Conservation (phyloP, 1,140 invertebrate species). For the Rhagoletis zephyria region DNA sequence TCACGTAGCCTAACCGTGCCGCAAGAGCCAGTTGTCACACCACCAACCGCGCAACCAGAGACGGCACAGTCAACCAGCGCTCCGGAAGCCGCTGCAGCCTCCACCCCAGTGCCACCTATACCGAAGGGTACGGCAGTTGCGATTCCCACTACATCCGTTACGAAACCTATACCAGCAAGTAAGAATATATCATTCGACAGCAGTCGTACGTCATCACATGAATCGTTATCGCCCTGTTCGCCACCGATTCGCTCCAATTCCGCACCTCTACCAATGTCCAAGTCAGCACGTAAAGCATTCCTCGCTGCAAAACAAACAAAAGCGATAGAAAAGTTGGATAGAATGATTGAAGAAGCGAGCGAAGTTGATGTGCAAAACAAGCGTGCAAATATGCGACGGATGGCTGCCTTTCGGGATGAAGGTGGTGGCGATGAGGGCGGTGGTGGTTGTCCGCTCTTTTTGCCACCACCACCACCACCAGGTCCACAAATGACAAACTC, state of each 20-base stretch:
- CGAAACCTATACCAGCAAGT: background rate
- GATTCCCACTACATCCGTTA: background rate
- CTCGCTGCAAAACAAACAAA: slow-evolving; percentile 71
- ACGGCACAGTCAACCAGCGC: background rate
- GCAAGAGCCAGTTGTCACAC: slow-evolving; percentile 32
- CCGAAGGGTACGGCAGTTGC: slow-evolving; percentile 54
- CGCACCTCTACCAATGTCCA: slow-evolving; percentile 67
- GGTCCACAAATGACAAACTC: slow-evolving; percentile 64
- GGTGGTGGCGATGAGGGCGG: slow-evolving; percentile 58
- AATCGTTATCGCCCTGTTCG: slow-evolving; percentile 68
- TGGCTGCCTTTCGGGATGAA: slow-evolving; percentile 10
- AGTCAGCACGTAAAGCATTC: slow-evolving; percentile 70
- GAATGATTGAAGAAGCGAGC: slow-evolving; percentile 72
- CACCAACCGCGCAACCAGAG: slow-evolving; percentile 54
- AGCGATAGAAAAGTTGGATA: slow-evolving; percentile 71
- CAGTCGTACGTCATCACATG: slow-evolving; percentile 61
- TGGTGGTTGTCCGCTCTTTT: slow-evolving; percentile 67
- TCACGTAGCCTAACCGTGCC: slow-evolving; percentile 64
- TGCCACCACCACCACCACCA: slow-evolving; percentile 66
- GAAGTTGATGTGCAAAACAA: slow-evolving; percentile 66
- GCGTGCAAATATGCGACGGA: slow-evolving; percentile 58
- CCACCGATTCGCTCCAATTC: slow-evolving; percentile 66
- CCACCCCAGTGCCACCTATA: slow-evolving; percentile 55
- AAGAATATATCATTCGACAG: slow-evolving; percentile 52
- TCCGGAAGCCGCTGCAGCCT: slow-evolving; percentile 51